Percentiles rank a stretch among this genome's conserved stretches.
phyloP scores from a whole-genome alignment of 2,888 invertebrate species.

The Thymelicus acteon region DNA sequence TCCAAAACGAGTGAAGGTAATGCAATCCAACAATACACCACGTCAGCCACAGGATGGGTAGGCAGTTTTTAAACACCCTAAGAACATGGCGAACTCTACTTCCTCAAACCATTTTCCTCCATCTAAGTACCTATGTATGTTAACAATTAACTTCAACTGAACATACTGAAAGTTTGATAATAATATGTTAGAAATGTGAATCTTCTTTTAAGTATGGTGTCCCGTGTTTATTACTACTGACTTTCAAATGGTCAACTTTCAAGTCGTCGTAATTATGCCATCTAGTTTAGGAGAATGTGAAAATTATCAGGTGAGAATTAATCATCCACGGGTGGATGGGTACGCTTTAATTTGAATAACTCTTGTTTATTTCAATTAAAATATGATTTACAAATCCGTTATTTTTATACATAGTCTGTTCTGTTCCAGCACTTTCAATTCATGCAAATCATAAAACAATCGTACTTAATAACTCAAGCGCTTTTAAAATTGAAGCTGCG shows the following conservation, averaged over 20 bases:
- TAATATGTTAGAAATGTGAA: no score
- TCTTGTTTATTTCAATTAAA: constrained; percentile 44
- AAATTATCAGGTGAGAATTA: background rate
- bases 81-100: no score
- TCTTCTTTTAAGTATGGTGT: no score
- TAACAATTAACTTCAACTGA: no score
- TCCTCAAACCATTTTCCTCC: no score
- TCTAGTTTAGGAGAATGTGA: background rate
- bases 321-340: background rate
- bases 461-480: constrained; percentile 61
- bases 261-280: background rate
- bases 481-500: constrained; percentile 62
- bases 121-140: no score
- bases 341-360: constrained; percentile 4
- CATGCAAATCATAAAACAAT: constrained; percentile 72
- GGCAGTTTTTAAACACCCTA: no score
- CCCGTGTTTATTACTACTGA: no score
- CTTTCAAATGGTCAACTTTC: background rate
- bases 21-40: no score
- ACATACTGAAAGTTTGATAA: no score
- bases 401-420: constrained; percentile 66
- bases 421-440: constrained; percentile 63
- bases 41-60: no score
- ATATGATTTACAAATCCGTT: constrained; percentile 54
- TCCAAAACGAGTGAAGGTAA: no score